Evolutionary conservation across 2,113 vertebrate genomes (phyloP), one percentile per base, ranked within the genome.

Genomic region (Daubentonia madagascariensis): DNA sequence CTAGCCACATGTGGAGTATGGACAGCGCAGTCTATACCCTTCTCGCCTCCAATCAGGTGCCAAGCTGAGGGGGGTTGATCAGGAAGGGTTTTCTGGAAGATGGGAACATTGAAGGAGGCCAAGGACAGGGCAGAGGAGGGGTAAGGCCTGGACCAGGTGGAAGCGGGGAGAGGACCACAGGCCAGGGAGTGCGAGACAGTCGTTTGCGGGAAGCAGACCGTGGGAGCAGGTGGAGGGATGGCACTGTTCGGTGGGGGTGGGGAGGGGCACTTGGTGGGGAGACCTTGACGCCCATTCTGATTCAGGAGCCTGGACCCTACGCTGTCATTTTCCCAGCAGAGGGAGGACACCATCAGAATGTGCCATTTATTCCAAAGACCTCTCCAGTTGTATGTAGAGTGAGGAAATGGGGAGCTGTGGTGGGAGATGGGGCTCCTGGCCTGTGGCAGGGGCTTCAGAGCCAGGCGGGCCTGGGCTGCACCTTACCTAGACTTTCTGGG

Each of bases 1-100:
- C 40, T 43, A 72, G 68, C 52, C 28, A 45, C 65, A 5, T n/a
- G n/a, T 30, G 32, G 8, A 73, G 45, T 40, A 6, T n/a, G 57
- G 35, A 23, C 40, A 72, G 17, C 0, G 2, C 3, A 2, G n/a
- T 78, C 67, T 13, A 3, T 17, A 5, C 23, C 7, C 50, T 23
- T 10, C 30, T 57, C 13, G 35, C 18, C 32, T 54, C n/a, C 40
- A 43, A 8, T 23, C 45, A 35, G 35, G 57, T 30, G 52, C 25
- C 43, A 40, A 28, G 30, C 16, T 18, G 11, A 76, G 25, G 1
- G 8, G 8, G 50, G 14, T 20, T 5, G n/a, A 28, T 45, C 30
- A 35, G 52, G 76, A 76, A 75, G 73, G 61, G 32, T 20, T 63
- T 89, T 54, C 40, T 9, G n/a, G 78, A 76, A 61, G 13, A 18